phyloP scores from a whole-genome alignment of 2,113 vertebrate genomes.

The Archocentrus centrarchus region DNA sequence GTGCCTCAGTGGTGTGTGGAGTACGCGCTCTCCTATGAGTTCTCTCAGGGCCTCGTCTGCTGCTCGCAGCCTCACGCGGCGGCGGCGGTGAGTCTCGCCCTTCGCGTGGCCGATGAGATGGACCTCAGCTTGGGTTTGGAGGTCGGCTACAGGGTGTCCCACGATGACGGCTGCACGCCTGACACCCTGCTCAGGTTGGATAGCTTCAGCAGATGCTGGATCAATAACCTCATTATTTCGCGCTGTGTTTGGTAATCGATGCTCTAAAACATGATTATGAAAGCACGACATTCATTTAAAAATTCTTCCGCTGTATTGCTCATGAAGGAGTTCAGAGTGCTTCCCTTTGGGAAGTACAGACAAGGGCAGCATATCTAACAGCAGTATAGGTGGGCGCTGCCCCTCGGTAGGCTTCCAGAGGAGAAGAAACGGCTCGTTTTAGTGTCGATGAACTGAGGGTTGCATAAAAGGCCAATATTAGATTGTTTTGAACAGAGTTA shows the following conservation, averaged over 20 bases:
- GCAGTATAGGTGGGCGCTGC: not conserved
- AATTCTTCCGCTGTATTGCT: not conserved
- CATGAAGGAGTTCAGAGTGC: not conserved
- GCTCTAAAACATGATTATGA: too few relatives aligned
- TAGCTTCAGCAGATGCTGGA: not conserved
- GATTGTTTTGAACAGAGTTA: not conserved
- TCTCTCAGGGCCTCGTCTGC: slow-evolving; percentile 87
- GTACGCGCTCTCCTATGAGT: slow-evolving; percentile 88
- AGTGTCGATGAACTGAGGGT: not conserved
- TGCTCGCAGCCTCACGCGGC: slow-evolving; percentile 89
- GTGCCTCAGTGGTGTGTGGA: slow-evolving; percentile 97
- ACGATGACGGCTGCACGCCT: slow-evolving; percentile 90
- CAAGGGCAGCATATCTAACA: not conserved
- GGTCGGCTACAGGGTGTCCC: slow-evolving; percentile 92
- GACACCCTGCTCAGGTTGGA: slow-evolving; percentile 92
- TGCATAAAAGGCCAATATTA: not conserved
- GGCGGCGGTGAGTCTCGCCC: slow-evolving; percentile 89
- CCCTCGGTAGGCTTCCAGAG: not conserved
- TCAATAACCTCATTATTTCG: too few relatives aligned
- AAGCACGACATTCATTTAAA: too few relatives aligned
- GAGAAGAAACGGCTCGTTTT: not conserved
- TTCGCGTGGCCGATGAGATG: slow-evolving; percentile 95
- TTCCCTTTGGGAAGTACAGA: not conserved
- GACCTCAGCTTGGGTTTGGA: slow-evolving; percentile 95
- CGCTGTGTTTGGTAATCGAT: too few relatives aligned